Evolutionary conservation across 2,113 vertebrate species (phyloP), one percentile per base, ranked within the genome.

Genomic region (Cepphus grylle): DNA sequence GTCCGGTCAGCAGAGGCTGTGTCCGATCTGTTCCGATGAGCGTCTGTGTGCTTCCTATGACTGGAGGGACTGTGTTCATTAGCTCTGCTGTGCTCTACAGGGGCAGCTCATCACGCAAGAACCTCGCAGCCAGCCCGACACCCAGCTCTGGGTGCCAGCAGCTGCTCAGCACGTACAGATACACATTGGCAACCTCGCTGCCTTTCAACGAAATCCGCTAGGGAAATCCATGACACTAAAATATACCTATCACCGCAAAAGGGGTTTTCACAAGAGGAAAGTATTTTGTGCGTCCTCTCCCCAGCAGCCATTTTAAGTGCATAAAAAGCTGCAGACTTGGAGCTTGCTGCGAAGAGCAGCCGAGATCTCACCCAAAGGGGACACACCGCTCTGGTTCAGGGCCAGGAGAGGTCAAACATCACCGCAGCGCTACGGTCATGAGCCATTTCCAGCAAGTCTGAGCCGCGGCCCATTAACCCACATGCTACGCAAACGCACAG

Each of bases 1-100:
- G 18, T 81, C 65, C 13, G 52, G 38, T 38, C 62, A 87, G 92
- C 76, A 95, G 90, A 89, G 92, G 72, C 81, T 92, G 83, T 34
- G 94, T 74, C 88, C 4, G 11, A 25, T 14, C 4, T 1, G 12
- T 45, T 69, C n/a, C 1, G 2, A 45, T 10, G 62, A 87, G 56
- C 0, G 10, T 56, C 86, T 56, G 15, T 43, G 38, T 74, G 62
- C 72, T 86, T 81, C 83, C 27, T 7, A 8, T 55, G 88, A 86
- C 84, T 87, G 80, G 59, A 93, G 88, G 92, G 83, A 76, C 55
- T n/a, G 63, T 83, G 90, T 81, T 98, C 88, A 85, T 89, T 90
- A 97, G 73, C 92, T 18, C 94, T 50, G 36, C 82, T 30, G 2
- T 56, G 74, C 61, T 90, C 81, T 42, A 14, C 34, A 86, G 93